These are phyloP conservation scores for Musca vetustissima DNA, from an alignment of 1,140 invertebrate genomes.

Conservation along the genomic window DNA sequence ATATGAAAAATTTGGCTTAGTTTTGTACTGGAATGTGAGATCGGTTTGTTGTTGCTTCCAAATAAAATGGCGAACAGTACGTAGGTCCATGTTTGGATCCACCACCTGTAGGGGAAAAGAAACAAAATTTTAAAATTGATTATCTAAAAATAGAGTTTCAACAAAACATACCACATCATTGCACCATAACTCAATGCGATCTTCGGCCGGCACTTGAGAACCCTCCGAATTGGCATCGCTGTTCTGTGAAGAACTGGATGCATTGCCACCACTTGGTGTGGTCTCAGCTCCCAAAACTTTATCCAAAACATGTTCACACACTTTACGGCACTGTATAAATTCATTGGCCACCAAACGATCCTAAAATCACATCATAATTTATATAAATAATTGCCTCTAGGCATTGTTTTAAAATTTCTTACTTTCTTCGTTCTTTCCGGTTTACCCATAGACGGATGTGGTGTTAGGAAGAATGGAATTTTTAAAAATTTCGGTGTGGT, in stretches of 20 bases:
- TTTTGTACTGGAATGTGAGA: conserved; percentile 89
- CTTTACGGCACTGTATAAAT: conserved; percentile 98
- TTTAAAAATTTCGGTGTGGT: conserved; percentile 95
- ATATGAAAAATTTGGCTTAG: conserved; percentile 57
- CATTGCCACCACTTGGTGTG: conserved; percentile 62
- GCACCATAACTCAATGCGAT: conserved; percentile 92
- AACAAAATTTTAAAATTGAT: neutral
- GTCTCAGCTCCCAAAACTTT: conserved; percentile 85
- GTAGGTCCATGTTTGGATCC: conserved; percentile 95
- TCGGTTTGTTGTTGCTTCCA: conserved; percentile 96
- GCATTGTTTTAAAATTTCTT: too few relatives aligned
- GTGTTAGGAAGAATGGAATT: conserved; percentile 94
- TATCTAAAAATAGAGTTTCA: neutral
- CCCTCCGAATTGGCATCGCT: conserved; percentile 66
- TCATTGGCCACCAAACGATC: conserved; percentile 98
- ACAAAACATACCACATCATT: conserved; percentile 84
- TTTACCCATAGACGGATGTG: conserved; percentile 89
- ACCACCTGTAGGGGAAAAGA: conserved; percentile 70
- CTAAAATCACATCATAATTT: conserved; percentile 56
- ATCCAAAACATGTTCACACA: conserved; percentile 98
- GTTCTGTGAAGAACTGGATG: conserved; percentile 57
- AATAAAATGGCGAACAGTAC: conserved; percentile 96
- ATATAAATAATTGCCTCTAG: conserved; percentile 23
- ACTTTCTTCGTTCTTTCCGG: conserved; percentile 88
- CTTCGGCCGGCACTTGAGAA: conserved; percentile 72